Conservation (phyloP, 2,888 invertebrate species). For the Scaptomyza polygonia region DNA sequence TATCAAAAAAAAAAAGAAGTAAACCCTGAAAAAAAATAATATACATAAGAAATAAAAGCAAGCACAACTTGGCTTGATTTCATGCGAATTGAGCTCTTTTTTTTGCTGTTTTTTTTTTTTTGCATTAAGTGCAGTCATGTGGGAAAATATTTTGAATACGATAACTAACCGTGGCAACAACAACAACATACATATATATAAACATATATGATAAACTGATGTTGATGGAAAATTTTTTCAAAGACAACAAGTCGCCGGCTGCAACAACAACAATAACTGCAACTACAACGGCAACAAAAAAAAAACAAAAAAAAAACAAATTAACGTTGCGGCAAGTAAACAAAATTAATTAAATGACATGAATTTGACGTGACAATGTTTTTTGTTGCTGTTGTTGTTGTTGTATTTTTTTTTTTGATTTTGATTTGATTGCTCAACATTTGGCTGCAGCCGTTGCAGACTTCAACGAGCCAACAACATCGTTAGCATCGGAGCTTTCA, state of each 20-base stretch:
- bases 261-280: conserved; percentile 25
- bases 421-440: conserved; percentile 75
- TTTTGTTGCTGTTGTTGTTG: conserved; percentile 58
- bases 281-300: conserved; percentile 53
- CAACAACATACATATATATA: conserved; percentile 2
- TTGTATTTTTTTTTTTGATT: conserved; percentile 33
- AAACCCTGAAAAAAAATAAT: conserved; percentile 7
- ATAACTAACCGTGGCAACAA: conserved; percentile 23
- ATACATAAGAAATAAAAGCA: conserved; percentile 23
- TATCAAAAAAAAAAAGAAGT: conserved; percentile 62
- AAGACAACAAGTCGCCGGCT: conserved; percentile 71
- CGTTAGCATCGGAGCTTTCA: conserved; percentile 61
- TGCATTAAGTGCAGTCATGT: conserved; percentile 77
- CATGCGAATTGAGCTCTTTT: conserved; percentile 68
- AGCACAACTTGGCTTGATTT: conserved; percentile 66
- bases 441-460: conserved; percentile 36
- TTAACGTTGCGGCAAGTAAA: conserved; percentile 74
- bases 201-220: conserved; percentile 34
- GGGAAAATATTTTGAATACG: conserved; percentile 59
- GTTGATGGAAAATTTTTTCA: conserved; percentile 72
- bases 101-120: too few relatives aligned
- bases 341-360: conserved; percentile 80
- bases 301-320: conserved; percentile 78
- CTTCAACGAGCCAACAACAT: conserved; percentile 64
- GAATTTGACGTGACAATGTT: conserved; percentile 81